Conservation (phyloP, 2,797 vertebrate genomes). For the Aplochiton taeniatus region DNA sequence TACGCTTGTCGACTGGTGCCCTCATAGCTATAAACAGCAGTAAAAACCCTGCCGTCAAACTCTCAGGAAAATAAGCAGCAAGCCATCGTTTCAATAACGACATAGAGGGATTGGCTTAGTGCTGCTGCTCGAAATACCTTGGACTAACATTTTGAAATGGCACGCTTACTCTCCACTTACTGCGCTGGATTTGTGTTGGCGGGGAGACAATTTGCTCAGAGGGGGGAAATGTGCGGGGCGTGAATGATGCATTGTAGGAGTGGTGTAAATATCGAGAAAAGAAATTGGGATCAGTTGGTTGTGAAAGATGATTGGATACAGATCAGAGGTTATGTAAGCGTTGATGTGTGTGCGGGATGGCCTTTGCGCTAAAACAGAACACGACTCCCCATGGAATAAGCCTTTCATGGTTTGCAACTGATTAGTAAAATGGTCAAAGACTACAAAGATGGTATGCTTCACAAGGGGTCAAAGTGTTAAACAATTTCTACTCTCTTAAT, state of each 20-base stretch:
- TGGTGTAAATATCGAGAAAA: not conserved
- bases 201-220: constrained; percentile 51
- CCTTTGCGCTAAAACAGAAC: constrained; percentile 10
- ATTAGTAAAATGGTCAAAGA: not conserved
- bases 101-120: constrained; percentile 34
- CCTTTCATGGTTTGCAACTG: not conserved
- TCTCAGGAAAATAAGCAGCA: constrained; percentile 56
- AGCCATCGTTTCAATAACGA: constrained; percentile 43
- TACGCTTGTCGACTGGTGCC: constrained; percentile 59
- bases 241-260: constrained; percentile 5
- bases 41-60: constrained; percentile 46
- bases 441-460: too few species aligned
- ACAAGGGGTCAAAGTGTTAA: too few species aligned
- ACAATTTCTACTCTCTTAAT: too few species aligned
- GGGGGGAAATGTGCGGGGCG: constrained; percentile 22
- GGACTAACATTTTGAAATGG: constrained; percentile 68
- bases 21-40: constrained; percentile 31
- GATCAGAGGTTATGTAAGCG: not conserved
- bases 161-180: constrained; percentile 62
- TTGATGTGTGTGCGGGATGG: constrained; percentile 8
- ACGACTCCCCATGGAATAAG: constrained; percentile 16
- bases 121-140: constrained; percentile 55
- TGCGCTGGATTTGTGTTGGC: constrained; percentile 57
- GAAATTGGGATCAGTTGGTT: not conserved
- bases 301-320: constrained; percentile 14